Percentiles rank a stretch among this genome's conserved stretches.
These are phyloP conservation scores for Embiotoca jacksoni DNA, from an alignment of 2,113 vertebrate genomes.

Conservation along the genomic window DNA sequence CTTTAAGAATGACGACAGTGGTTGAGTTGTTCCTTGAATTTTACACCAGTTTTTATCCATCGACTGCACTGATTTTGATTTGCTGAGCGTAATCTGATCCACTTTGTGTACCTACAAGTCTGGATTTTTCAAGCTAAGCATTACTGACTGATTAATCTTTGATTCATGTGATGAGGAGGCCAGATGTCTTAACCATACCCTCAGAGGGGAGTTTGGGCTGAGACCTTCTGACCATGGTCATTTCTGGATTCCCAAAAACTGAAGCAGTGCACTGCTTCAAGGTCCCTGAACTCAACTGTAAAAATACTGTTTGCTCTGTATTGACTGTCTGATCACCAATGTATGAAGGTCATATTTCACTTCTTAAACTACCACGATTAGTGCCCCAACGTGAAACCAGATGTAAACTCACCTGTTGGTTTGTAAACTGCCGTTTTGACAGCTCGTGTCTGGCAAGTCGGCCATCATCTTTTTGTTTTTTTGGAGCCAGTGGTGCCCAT, in stretches of 20 bases:
- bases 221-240: constrained; percentile 19
- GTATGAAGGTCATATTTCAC: constrained; percentile 3
- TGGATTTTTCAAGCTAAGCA: constrained; percentile 16
- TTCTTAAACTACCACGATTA: background rate
- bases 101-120: constrained; percentile 18
- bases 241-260: too few relatives aligned
- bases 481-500: too few relatives aligned
- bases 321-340: constrained; percentile 17
- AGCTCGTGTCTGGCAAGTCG: too few relatives aligned
- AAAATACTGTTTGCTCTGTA: constrained; percentile 10
- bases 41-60: background rate
- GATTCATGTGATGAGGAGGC: background rate
- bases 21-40: constrained; percentile 7
- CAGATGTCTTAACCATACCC: constrained; percentile 42
- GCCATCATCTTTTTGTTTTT: too few relatives aligned
- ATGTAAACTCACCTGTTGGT: too few relatives aligned
- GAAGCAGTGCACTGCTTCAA: background rate
- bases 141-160: constrained; percentile 10
- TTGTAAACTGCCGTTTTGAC: too few relatives aligned
- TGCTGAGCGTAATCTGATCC: constrained; percentile 15
- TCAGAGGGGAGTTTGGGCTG: constrained; percentile 26
- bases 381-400: too few relatives aligned
- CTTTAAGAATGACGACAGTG: background rate
- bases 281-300: constrained; percentile 11
- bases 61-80: constrained; percentile 33